Base-by-base conservation (phyloP, 1,140 invertebrate species). In the Drosophila nigromelanica region DNA sequence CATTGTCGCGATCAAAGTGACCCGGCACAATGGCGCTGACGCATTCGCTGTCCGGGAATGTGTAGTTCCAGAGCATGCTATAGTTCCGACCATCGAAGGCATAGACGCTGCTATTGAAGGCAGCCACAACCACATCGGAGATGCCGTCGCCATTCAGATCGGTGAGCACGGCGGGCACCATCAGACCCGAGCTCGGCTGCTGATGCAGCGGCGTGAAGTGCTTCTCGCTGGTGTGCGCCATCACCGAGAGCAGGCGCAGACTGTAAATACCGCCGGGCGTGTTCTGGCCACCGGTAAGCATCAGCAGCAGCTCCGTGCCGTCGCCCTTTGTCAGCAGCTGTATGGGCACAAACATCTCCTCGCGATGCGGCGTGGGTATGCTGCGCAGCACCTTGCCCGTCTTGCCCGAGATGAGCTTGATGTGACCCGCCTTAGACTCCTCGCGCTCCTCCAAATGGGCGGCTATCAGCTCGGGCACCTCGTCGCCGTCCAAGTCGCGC, bases 1-100 rank as follows among this genome's bases (percentile, higher is more conserved):
- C 92, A 64, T 95, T 93, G 89, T 97, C 97, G 71, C 95, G 94
- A 89, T 97, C 96, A 74, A 96, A 98, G 91, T 95, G 97, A 5
- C 96, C 96, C 15, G 96, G 96, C 24, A 96, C 95, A 35, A 96
- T 96, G 70, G 95, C 94, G 80, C 96, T 96, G 74, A 93, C 93
- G 18, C 94, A 93, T 91, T 94, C 93, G 15, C 94, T 93, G 69
- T 93, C 93, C 5, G 94, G 94, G 66, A 96, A 93, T 0, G 94
- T 94, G 68, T 94, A 95, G 81, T 96, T 96, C 96, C 96, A 97
- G 6, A 97, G 86, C 68, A 94, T 93, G 48, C 93, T 78, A 70
- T 94, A 96, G 3, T 93, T 95, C 33, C 92, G 79, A 6, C 96
- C 96, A 92, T 97, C 93, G 73, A 96, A 94, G 7, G 96, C 96